Percentiles rank a stretch among this genome's conserved stretches.
These are phyloP conservation scores for Platanista minor DNA, from an alignment of 2,113 vertebrate genomes.

Conservation along the genomic window DNA sequence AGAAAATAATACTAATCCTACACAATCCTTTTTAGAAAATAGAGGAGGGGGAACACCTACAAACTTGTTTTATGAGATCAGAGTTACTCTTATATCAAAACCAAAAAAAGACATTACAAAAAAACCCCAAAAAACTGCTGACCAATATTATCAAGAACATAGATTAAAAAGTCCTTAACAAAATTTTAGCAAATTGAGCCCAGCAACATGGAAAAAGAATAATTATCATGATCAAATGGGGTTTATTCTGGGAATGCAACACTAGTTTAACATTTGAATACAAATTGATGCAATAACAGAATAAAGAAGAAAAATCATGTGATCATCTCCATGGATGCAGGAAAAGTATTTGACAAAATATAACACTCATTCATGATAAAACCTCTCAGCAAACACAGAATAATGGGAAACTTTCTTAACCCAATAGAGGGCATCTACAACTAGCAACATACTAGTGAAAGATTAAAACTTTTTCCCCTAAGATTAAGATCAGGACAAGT, in stretches of 20 bases:
- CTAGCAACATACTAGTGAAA: background rate
- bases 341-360: constrained; percentile 15
- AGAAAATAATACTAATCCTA: background rate
- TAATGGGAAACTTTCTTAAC: background rate
- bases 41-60: background rate
- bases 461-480: background rate
- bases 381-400: background rate
- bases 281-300: background rate
- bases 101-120: background rate
- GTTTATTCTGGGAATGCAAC: background rate
- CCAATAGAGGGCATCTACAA: background rate
- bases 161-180: background rate
- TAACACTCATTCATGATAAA: background rate
- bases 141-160: background rate
- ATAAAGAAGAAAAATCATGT: constrained; percentile 4
- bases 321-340: background rate
- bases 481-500: background rate
- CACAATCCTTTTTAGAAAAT: background rate
- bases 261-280: background rate
- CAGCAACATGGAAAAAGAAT: background rate
- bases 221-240: background rate
- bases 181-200: background rate
- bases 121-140: background rate
- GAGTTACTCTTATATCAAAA: background rate
- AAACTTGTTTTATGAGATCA: background rate